Percentiles rank a stretch among this genome's conserved stretches.
phyloP scores from a whole-genome alignment of 2,888 invertebrate species.

The Octodonta nipae region DNA sequence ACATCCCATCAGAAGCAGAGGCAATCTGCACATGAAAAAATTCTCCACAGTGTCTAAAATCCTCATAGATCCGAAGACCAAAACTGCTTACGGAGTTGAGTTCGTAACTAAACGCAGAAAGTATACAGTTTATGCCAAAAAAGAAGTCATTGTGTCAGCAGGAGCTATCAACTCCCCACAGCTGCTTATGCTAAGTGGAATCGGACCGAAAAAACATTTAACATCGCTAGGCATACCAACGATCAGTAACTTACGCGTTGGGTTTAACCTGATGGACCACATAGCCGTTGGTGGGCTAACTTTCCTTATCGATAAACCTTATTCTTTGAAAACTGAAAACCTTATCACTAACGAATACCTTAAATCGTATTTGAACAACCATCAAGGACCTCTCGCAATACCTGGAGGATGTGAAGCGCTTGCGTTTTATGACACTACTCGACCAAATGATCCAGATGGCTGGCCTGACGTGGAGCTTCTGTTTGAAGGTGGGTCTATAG shows the following conservation, averaged over 20 bases:
- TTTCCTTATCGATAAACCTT: constrained; percentile 44
- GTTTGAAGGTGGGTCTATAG: constrained; percentile 48
- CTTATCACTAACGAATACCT: constrained; percentile 25
- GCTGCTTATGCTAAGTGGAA: constrained; percentile 59
- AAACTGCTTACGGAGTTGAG: constrained; percentile 36
- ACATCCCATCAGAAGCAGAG: constrained; percentile 34
- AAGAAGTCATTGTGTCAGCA: constrained; percentile 46
- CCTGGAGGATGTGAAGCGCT: constrained; percentile 56
- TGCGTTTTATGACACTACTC: constrained; percentile 48
- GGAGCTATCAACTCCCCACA: constrained; percentile 64
- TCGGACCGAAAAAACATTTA: constrained; percentile 38
- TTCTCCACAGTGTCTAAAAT: constrained; percentile 39
- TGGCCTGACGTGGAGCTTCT: constrained; percentile 57
- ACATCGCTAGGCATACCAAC: constrained; percentile 30
- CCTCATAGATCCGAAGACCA: constrained; percentile 32
- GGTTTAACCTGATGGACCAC: constrained; percentile 42
- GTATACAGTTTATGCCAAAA: constrained; percentile 34
- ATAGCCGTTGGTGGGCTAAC: constrained; percentile 53
- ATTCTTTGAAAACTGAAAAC: constrained; percentile 30
- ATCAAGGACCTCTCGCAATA: constrained; percentile 38
- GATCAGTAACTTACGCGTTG: constrained; percentile 40
- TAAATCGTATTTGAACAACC: constrained; percentile 28
- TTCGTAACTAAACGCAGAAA: constrained; percentile 28
- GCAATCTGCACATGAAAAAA: constrained; percentile 42
- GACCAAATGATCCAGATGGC: constrained; percentile 43